Base-by-base conservation (phyloP, 2,888 invertebrate species). In the Geophilus truncorum region DNA sequence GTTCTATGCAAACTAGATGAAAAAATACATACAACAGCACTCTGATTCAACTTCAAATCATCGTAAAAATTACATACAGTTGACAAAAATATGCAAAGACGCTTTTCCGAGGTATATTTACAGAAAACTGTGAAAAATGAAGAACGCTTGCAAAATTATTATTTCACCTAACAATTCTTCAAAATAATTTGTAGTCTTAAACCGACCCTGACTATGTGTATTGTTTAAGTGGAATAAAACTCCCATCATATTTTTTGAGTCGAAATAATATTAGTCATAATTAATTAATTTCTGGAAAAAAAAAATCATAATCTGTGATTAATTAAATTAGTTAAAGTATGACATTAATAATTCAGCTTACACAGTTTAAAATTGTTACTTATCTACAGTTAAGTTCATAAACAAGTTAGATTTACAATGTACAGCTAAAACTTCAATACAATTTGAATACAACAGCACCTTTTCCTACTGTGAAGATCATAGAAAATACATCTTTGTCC, bases 401-500 rank as follows among this genome's bases (percentile, higher is more conserved):
- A 70, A 70, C 70, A 70, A 28, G 28, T 70, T 70, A 70, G 28
- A 70, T 70, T 70, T 70, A 70, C 70, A 70, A 70, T 70, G 23
- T 70, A 70, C 28, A 70, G 25, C 70, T 70, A 70, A 28, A 70
- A 70, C 28, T 70, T 70, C 28, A 70, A 70, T 51, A 70, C 28
- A 70, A 70, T 51, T 70, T 70, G 70, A 70, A 70, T 70, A 28
- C 70, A 70, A 70, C 70, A 70, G 51, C 51, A 51, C 51, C 51
- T 70, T 70, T 45, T 70, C n/a, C 25, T 70, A 23, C 70, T 70
- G 25, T 70, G 28, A 70, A 70, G 28, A 25, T 70, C 70, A 28
- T 70, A 70, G 70, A 70, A 70, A 70, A 70, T 70, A 70, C 51
- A 70, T 70, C 25, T 70, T 70, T 70, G 70, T 70, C 70, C 70